Evolutionary conservation across 2,888 invertebrate species (phyloP).

Genomic region (Leptopterna dolabrata): DNA sequence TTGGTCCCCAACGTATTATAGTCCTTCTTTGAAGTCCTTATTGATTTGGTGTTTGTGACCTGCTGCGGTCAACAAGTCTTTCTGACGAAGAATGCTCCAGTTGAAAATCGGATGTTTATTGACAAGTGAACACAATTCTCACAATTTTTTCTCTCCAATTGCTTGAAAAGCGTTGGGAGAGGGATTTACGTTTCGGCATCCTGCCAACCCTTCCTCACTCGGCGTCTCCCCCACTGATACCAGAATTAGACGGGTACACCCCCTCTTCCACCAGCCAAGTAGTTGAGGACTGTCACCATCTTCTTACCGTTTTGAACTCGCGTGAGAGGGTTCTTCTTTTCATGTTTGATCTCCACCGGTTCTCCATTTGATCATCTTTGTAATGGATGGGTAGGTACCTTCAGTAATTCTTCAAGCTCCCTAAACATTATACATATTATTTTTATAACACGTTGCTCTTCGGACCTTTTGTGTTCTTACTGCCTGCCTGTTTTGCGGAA

Average conservation of each 20-base stretch:
- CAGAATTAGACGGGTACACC: constrained; percentile 42
- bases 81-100: neutral
- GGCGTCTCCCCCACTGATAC: constrained; percentile 21
- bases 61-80: neutral
- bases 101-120: neutral
- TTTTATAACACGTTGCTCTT: neutral
- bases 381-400: neutral
- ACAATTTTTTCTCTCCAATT: neutral
- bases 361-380: neutral
- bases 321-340: neutral
- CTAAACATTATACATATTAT: neutral
- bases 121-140: neutral
- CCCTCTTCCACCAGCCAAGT: neutral
- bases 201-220: neutral
- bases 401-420: neutral
- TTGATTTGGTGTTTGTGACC: neutral
- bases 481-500: no score
- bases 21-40: neutral
- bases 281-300: constrained; percentile 9
- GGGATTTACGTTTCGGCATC: neutral
- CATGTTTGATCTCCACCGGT: neutral
- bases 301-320: neutral
- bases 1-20: neutral
- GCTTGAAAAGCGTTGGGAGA: neutral
- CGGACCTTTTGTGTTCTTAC: no score